phyloP scores from a whole-genome alignment of 1,140 invertebrate species.

The Anthonomus grandis region DNA sequence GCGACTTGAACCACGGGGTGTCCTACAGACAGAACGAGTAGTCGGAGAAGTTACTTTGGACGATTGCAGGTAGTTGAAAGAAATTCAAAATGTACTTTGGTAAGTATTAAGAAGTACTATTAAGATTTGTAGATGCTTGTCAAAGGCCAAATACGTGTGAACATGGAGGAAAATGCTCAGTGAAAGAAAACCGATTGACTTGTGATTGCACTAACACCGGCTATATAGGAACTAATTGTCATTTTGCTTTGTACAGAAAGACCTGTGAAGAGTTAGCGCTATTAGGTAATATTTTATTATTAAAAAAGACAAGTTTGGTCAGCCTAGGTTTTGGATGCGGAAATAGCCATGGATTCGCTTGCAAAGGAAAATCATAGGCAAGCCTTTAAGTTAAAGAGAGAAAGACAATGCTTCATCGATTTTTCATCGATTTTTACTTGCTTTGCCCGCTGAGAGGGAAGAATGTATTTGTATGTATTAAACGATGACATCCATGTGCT shows the following conservation, averaged over 20 bases:
- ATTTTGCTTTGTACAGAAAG: slow-evolving; percentile 85
- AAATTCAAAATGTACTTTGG: neutral
- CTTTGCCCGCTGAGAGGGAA: too few relatives aligned
- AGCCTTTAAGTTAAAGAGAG: too few relatives aligned
- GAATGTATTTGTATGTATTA: too few relatives aligned
- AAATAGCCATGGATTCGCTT: too few relatives aligned
- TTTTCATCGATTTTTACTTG: too few relatives aligned
- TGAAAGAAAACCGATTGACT: slow-evolving; percentile 79
- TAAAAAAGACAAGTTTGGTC: neutral
- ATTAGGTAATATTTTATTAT: too few relatives aligned
- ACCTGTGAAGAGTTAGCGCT: slow-evolving; percentile 90
- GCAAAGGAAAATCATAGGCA: too few relatives aligned
- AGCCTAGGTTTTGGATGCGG: too few relatives aligned
- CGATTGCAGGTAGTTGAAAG: slow-evolving; percentile 62
- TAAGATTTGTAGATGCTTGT: slow-evolving; percentile 81
- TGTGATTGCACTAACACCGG: slow-evolving; percentile 87
- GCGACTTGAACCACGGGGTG: slow-evolving; percentile 68
- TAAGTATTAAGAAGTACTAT: neutral
- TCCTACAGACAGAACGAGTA: slow-evolving; percentile 76
- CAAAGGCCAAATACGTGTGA: slow-evolving; percentile 85
- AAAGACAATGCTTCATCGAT: too few relatives aligned
- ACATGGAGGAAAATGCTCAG: slow-evolving; percentile 84
- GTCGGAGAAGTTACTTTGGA: slow-evolving; percentile 86
- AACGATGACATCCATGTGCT: too few relatives aligned
- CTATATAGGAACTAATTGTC: slow-evolving; percentile 88